These are phyloP conservation scores for Lepidochitona cinerea DNA, from an alignment of 2,888 invertebrate genomes.

Conservation along the genomic window DNA sequence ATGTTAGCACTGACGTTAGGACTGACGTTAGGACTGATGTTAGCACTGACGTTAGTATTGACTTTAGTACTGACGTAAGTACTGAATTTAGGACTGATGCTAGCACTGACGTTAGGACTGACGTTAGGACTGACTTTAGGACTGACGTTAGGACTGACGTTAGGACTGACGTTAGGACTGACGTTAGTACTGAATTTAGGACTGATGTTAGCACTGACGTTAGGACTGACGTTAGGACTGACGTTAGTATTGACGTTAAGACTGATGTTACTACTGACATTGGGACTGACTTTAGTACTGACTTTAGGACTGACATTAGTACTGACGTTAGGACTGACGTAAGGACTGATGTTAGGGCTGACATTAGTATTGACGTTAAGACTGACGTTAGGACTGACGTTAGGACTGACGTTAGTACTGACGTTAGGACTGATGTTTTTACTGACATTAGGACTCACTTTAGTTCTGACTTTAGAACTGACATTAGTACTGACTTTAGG, in stretches of 20 bases:
- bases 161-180: background rate
- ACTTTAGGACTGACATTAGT: background rate
- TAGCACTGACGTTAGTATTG: background rate
- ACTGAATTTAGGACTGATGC: background rate
- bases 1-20: background rate
- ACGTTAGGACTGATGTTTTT: background rate
- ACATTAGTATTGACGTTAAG: background rate
- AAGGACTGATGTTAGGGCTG: background rate
- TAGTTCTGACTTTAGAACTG: background rate
- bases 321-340: background rate
- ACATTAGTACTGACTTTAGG: background rate
- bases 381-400: background rate
- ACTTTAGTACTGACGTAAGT: background rate
- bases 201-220: background rate
- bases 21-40: background rate
- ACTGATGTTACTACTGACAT: background rate
- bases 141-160: background rate
- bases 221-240: background rate
- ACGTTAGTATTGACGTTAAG: background rate
- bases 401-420: background rate
- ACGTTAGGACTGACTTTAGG: background rate
- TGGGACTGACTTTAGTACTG: background rate
- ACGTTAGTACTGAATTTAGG: background rate
- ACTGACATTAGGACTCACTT: background rate
- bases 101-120: background rate